These are phyloP conservation scores for Piscicola geometra DNA, from an alignment of 2,888 invertebrate genomes.

Conservation along the genomic window DNA sequence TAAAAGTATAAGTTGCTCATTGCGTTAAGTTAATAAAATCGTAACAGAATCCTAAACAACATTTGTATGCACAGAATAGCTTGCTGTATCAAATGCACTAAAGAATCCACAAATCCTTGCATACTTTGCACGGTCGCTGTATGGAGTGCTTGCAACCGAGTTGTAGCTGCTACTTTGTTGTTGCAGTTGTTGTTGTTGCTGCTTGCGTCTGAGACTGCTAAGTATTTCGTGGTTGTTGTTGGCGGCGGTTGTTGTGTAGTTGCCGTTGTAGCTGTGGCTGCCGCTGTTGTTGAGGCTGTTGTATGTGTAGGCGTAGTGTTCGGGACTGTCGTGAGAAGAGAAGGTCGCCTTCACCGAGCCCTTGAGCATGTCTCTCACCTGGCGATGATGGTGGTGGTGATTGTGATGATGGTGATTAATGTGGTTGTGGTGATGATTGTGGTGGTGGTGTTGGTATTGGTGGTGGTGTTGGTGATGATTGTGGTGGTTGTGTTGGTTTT, in stretches of 20 bases:
- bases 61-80: no score
- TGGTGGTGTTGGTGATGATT: neutral
- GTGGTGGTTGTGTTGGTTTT: no score
- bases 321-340: constrained; percentile 48
- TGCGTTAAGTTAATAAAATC: no score
- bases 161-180: constrained; percentile 12
- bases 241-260: neutral
- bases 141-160: neutral
- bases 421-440: no score
- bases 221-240: neutral
- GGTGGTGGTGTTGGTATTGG: no score
- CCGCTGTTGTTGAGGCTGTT: neutral
- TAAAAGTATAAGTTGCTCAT: no score
- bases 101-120: no score
- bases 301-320: constrained; percentile 19
- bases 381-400: neutral
- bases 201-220: neutral
- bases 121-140: neutral
- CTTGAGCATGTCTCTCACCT: constrained; percentile 54
- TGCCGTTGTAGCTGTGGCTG: neutral
- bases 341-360: constrained; percentile 50
- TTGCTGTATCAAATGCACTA: no score
- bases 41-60: no score
- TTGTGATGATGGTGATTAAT: neutral
- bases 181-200: constrained; percentile 14